These are phyloP conservation scores for Drosophila paracracens DNA, from an alignment of 2,888 invertebrate genomes.

Conservation along the genomic window DNA sequence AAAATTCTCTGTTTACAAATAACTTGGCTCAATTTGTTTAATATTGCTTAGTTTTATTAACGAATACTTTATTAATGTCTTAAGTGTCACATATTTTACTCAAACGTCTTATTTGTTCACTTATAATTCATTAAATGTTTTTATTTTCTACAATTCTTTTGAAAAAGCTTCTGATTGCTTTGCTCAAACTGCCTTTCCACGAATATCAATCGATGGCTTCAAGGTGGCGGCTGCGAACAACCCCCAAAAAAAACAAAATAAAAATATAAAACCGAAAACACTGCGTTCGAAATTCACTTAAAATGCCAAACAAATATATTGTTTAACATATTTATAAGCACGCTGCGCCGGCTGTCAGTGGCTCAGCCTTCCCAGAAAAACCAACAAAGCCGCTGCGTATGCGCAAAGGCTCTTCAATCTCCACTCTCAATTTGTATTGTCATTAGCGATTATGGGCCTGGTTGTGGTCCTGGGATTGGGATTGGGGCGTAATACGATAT, in stretches of 20 bases:
- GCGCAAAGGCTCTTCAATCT: slow-evolving; percentile 35
- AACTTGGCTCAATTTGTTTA: not conserved
- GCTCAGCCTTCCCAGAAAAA: slow-evolving; percentile 58
- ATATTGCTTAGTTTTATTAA: not conserved
- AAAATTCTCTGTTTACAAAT: not conserved
- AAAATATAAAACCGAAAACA: slow-evolving; percentile 16
- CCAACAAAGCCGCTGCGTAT: slow-evolving; percentile 58
- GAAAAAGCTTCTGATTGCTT: slow-evolving; percentile 31
- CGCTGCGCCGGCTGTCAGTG: slow-evolving; percentile 61
- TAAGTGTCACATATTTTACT: not conserved
- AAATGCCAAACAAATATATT: slow-evolving; percentile 66
- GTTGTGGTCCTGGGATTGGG: slow-evolving; percentile 22
- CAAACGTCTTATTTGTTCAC: not conserved
- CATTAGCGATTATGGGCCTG: slow-evolving; percentile 74
- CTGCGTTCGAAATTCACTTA: slow-evolving; percentile 59
- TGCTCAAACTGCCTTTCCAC: slow-evolving; percentile 36
- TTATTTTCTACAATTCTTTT: slow-evolving; percentile 4
- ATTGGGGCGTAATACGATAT: slow-evolving; percentile 73
- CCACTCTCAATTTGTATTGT: slow-evolving; percentile 75
- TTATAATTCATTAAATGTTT: not conserved
- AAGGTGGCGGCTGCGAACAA: slow-evolving; percentile 49
- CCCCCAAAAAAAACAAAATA: slow-evolving; percentile 13
- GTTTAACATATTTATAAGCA: slow-evolving; percentile 67
- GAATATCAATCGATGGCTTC: slow-evolving; percentile 65
- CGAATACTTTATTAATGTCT: not conserved